These are phyloP conservation scores for Xiphophorus birchmanni DNA, from an alignment of 2,797 vertebrate species.

Conservation along the genomic window DNA sequence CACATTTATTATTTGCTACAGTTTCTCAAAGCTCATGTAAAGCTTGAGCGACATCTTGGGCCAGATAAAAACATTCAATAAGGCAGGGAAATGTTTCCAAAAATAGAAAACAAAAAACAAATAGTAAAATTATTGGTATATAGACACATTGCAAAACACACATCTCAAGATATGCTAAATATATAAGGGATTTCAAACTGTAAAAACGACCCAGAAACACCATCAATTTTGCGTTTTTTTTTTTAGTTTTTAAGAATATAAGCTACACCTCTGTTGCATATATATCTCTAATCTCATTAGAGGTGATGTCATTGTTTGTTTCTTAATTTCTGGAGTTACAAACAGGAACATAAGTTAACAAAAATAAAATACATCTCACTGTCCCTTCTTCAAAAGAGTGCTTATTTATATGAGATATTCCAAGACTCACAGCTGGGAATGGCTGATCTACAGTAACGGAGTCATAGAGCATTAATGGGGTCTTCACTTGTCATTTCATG, in stretches of 20 bases:
- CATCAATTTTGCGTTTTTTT: slow-evolving; percentile 2
- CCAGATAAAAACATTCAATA: slow-evolving; percentile 40
- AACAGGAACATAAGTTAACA: slow-evolving; percentile 15
- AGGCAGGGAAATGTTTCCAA: slow-evolving; percentile 61
- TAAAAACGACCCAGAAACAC: slow-evolving; percentile 5
- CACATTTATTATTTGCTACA: slow-evolving; percentile 43
- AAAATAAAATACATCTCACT: slow-evolving; percentile 39
- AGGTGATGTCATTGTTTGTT: not conserved
- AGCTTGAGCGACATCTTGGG: slow-evolving; percentile 21
- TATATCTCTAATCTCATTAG: not conserved
- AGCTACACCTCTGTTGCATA: slow-evolving; percentile 14
- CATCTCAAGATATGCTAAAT: slow-evolving; percentile 18
- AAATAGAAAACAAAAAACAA: slow-evolving; percentile 7
- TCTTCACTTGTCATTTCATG: slow-evolving; percentile 7
- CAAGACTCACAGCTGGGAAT: slow-evolving; percentile 40
- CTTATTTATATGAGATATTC: slow-evolving; percentile 9
- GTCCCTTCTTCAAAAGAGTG: slow-evolving; percentile 20
- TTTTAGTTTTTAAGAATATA: slow-evolving; percentile 12
- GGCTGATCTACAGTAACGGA: slow-evolving; percentile 27
- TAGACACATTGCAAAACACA: slow-evolving; percentile 32
- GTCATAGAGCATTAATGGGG: slow-evolving; percentile 10
- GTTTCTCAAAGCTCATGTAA: slow-evolving; percentile 19
- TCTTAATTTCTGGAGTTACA: slow-evolving; percentile 15
- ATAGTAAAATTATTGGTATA: slow-evolving; percentile 10
- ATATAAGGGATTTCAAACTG: slow-evolving; percentile 1